These are phyloP conservation scores for Morbakka virulenta DNA, from an alignment of 30 jellyfish, hydroid and myxozoan species.

Conservation along the genomic window DNA sequence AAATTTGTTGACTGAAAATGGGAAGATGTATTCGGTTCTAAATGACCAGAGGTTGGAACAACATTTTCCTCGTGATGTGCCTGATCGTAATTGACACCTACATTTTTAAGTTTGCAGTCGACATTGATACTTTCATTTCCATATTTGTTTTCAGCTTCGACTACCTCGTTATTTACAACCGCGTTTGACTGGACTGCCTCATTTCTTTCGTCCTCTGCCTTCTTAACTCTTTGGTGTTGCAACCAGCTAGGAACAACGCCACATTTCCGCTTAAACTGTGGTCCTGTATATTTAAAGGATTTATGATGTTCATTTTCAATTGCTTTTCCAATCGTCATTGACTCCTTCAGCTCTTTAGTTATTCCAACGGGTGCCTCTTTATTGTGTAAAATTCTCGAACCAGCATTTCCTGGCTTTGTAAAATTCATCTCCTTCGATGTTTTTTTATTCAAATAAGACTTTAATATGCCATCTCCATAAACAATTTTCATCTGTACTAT, in stretches of 20 bases:
- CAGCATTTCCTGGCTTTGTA: neutral
- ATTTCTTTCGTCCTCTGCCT: neutral
- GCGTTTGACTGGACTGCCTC: neutral
- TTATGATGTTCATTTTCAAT: slow-evolving; percentile 39
- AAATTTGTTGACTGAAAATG: too few species aligned
- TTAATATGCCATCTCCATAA: slow-evolving; percentile 38
- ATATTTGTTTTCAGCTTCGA: too few species aligned
- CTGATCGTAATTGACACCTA: too few species aligned
- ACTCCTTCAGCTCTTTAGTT: neutral
- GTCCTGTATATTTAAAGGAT: slow-evolving; percentile 62
- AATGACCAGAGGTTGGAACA: too few species aligned
- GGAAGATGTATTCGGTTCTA: too few species aligned
- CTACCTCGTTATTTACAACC: too few species aligned
- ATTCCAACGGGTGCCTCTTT: too few species aligned
- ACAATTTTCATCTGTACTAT: slow-evolving; percentile 53
- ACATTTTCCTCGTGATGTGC: too few species aligned
- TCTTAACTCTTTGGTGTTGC: slow-evolving; percentile 6
- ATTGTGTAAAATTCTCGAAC: slow-evolving; percentile 7
- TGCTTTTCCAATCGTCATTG: slow-evolving; percentile 1
- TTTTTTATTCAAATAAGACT: neutral
- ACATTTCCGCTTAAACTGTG: slow-evolving; percentile 55
- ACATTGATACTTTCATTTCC: too few species aligned
- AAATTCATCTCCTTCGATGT: slow-evolving; percentile 29
- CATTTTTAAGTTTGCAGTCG: too few species aligned
- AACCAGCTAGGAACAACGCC: slow-evolving; percentile 57